phyloP scores from a whole-genome alignment of 2,888 invertebrate genomes.

The Ochropleura plecta region DNA sequence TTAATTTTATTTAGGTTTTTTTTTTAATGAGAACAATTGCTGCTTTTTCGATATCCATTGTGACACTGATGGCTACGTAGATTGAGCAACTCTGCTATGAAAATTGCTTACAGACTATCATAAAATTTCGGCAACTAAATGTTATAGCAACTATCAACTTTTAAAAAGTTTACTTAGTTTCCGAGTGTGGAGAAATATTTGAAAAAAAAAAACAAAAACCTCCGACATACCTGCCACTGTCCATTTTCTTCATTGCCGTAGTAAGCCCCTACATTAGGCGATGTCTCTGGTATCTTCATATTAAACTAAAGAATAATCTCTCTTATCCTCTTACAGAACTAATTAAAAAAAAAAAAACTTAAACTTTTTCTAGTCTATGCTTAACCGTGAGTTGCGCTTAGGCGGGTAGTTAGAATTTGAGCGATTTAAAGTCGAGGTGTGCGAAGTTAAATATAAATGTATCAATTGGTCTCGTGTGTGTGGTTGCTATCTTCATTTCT shows the following conservation, averaged over 20 bases:
- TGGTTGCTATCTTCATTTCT: conserved; percentile 82
- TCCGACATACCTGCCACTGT: conserved; percentile 85
- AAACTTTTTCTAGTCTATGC: conserved; percentile 44
- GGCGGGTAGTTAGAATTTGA: conserved; percentile 50
- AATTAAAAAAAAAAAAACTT: conserved; percentile 57
- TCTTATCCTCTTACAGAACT: conserved; percentile 70
- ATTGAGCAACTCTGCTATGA: no score
- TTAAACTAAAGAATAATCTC: conserved; percentile 56
- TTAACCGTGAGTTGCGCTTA: conserved; percentile 56
- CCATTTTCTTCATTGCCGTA: conserved; percentile 87
- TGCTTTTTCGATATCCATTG: no score
- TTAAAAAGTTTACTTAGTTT: no score
- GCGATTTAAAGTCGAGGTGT: conserved; percentile 36
- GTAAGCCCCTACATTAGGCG: conserved; percentile 85
- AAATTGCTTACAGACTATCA: no score
- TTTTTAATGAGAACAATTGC: no score
- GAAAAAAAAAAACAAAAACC: no score
- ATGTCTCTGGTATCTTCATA: conserved; percentile 88
- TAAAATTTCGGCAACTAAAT: no score
- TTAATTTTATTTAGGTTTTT: no score
- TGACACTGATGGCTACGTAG: no score
- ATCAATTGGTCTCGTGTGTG: conserved; percentile 67
- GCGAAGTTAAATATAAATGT: conserved; percentile 76
- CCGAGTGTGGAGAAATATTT: no score
- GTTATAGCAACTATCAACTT: no score